Conservation (phyloP, 2,797 vertebrate species). For the Tachyglossus aculeatus region DNA sequence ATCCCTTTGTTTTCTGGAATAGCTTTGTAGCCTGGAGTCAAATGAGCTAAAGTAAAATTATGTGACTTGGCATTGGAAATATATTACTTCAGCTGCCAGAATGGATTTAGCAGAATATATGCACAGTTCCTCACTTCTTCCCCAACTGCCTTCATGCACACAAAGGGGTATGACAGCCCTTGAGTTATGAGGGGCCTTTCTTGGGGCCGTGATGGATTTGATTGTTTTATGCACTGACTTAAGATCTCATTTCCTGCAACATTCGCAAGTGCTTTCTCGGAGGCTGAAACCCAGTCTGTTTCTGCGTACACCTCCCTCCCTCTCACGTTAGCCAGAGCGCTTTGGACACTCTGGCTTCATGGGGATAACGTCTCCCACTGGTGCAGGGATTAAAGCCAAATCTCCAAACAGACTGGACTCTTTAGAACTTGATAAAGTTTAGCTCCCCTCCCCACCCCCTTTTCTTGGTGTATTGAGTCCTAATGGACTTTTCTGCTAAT, state of each 20-base stretch:
- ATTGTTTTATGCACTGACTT: conserved; percentile 84
- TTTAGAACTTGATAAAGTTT: too few species aligned
- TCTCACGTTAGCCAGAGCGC: conserved; percentile 47
- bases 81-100: conserved; percentile 80
- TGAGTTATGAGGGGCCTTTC: conserved; percentile 81
- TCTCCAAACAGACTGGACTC: neutral
- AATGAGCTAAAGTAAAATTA: conserved; percentile 82
- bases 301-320: conserved; percentile 39
- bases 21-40: conserved; percentile 80
- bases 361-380: neutral
- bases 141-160: conserved; percentile 69
- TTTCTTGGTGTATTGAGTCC: too few species aligned
- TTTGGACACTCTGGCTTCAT: neutral
- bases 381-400: neutral
- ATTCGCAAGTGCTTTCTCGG: conserved; percentile 78
- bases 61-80: conserved; percentile 82
- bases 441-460: too few species aligned
- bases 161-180: conserved; percentile 73
- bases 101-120: conserved; percentile 79
- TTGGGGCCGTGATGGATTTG: conserved; percentile 80
- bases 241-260: conserved; percentile 84
- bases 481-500: too few species aligned
- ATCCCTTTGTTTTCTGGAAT: conserved; percentile 79
- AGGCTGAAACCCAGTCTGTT: conserved; percentile 64
- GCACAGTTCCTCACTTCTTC: conserved; percentile 78